Conservation (phyloP, 1,140 invertebrate genomes). For the Zaprionus lachaisei region DNA sequence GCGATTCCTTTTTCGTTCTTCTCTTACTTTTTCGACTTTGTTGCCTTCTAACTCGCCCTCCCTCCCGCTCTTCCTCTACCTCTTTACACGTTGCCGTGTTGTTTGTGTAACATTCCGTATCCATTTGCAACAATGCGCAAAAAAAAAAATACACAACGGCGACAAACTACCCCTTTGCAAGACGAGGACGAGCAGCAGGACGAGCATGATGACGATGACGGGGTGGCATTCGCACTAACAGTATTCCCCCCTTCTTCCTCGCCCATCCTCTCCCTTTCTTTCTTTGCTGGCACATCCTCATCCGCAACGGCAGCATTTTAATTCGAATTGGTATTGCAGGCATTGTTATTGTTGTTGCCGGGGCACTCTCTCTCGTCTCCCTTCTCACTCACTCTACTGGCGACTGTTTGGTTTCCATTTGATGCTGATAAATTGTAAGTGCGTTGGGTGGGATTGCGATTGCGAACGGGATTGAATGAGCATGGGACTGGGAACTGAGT, state of each 20-base stretch:
- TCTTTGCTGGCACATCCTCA: slow-evolving; percentile 21
- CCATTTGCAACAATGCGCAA: slow-evolving; percentile 69
- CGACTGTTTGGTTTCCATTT: slow-evolving; percentile 75
- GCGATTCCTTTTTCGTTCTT: slow-evolving; percentile 17
- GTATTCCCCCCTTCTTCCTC: not conserved
- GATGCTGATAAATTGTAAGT: slow-evolving; percentile 82
- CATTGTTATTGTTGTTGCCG: slow-evolving; percentile 71
- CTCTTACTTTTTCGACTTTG: slow-evolving; percentile 40
- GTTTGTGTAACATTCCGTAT: slow-evolving; percentile 81
- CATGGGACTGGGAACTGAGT: not conserved
- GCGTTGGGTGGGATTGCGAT: slow-evolving; percentile 51
- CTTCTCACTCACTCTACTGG: slow-evolving; percentile 6
- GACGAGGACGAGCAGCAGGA: slow-evolving; percentile 4
- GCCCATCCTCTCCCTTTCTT: not conserved
- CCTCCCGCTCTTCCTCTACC: slow-evolving; percentile 41
- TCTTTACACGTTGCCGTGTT: slow-evolving; percentile 29
- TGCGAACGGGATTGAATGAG: slow-evolving; percentile 18
- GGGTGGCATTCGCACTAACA: slow-evolving; percentile 47
- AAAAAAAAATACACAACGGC: slow-evolving; percentile 30
- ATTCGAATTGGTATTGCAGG: slow-evolving; percentile 78
- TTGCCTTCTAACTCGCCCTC: slow-evolving; percentile 39
- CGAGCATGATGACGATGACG: slow-evolving; percentile 24
- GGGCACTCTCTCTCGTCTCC: not conserved
- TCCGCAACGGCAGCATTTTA: slow-evolving; percentile 75
- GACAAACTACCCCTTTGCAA: slow-evolving; percentile 67